These are phyloP conservation scores for Hypercompe scribonia DNA, from an alignment of 2,888 invertebrate genomes.

Conservation along the genomic window DNA sequence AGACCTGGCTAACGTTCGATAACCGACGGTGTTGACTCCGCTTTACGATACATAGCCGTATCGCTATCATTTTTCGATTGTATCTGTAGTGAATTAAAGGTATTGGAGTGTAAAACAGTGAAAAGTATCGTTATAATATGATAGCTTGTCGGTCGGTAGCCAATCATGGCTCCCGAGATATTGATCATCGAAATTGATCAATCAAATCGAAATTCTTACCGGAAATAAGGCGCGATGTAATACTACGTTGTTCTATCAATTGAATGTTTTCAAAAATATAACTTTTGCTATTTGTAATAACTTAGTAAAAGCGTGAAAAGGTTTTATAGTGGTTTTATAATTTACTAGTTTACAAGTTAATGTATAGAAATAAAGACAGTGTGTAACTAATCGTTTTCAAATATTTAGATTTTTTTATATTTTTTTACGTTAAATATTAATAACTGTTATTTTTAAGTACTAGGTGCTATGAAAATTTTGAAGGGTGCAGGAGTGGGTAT, in stretches of 20 bases:
- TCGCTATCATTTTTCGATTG: slow-evolving; percentile 58
- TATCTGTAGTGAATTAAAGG: slow-evolving; percentile 57
- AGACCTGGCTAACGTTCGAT: slow-evolving; percentile 54
- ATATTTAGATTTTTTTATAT: too few species aligned
- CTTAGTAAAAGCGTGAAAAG: slow-evolving; percentile 49
- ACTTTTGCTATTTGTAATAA: slow-evolving; percentile 41
- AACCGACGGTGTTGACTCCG: slow-evolving; percentile 59
- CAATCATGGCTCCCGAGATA: slow-evolving; percentile 82
- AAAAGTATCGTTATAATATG: slow-evolving; percentile 63
- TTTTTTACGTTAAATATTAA: too few species aligned
- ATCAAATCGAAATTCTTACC: slow-evolving; percentile 84
- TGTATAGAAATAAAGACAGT: neutral
- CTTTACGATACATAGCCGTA: slow-evolving; percentile 68
- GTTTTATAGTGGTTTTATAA: slow-evolving; percentile 22
- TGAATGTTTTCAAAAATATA: slow-evolving; percentile 72
- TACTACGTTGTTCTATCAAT: slow-evolving; percentile 73
- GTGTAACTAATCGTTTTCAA: neutral
- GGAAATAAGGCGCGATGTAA: slow-evolving; percentile 84
- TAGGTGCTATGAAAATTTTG: too few species aligned
- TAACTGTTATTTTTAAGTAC: too few species aligned
- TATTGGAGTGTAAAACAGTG: slow-evolving; percentile 74
- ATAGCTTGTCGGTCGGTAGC: slow-evolving; percentile 75
- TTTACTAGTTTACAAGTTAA: neutral
- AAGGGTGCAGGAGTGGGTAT: too few species aligned
- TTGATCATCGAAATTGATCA: slow-evolving; percentile 86